A percentile compares a stretch with the other conserved stretches of the same genome.
Conservation (phyloP, 2,797 vertebrate species). For the Oreortyx pictus region DNA sequence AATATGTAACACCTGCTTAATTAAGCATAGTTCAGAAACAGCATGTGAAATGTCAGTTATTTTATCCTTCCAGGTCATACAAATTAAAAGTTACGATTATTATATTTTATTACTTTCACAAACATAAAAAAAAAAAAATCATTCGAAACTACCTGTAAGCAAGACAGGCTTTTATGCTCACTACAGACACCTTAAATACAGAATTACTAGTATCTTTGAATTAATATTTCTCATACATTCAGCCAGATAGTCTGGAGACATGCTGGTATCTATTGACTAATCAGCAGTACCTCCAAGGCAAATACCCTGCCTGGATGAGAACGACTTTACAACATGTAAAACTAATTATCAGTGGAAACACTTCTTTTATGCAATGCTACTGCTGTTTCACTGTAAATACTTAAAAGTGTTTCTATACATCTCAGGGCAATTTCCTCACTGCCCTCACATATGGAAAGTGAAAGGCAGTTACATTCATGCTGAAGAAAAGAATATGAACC, state of each 20-base stretch:
- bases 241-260: conserved; percentile 10
- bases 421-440: background rate
- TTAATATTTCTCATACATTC: background rate
- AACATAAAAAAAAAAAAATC: background rate
- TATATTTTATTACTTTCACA: background rate
- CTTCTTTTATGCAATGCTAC: background rate
- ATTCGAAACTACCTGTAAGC: conserved; percentile 7
- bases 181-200: background rate
- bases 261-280: conserved; percentile 13
- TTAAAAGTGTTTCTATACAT: background rate
- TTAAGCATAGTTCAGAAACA: background rate
- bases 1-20: background rate
- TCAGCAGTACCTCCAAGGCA: conserved; percentile 16
- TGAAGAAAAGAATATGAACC: background rate
- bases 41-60: background rate
- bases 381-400: conserved; percentile 21
- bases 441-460: background rate
- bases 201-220: conserved; percentile 7
- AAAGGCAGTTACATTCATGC: background rate
- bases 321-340: conserved; percentile 17
- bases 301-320: background rate
- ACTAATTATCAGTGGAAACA: conserved; percentile 18
- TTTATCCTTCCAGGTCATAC: background rate
- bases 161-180: background rate
- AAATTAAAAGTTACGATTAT: conserved; percentile 5